These are phyloP conservation scores for Nesidiocoris tenuis DNA, from an alignment of 2,888 invertebrate genomes.

Conservation along the genomic window DNA sequence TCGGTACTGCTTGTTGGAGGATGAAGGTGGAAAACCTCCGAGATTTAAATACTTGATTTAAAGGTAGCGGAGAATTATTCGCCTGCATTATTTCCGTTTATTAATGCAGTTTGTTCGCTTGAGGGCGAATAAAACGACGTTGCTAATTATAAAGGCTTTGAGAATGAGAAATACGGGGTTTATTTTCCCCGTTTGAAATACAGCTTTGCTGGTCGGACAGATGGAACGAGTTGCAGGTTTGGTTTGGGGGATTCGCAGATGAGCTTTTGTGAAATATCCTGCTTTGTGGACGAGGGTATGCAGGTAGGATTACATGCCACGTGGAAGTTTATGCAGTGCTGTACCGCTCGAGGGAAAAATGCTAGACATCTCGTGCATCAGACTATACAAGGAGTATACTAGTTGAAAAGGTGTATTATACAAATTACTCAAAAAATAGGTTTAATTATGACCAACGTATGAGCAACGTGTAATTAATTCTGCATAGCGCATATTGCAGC, in stretches of 20 bases:
- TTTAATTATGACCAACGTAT: too few species aligned
- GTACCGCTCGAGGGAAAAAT: too few species aligned
- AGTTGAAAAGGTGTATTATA: too few species aligned
- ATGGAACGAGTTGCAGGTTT: not conserved
- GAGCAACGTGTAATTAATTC: too few species aligned
- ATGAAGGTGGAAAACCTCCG: not conserved
- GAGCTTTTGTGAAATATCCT: not conserved
- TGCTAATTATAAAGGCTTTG: slow-evolving; percentile 1
- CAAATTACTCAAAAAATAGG: too few species aligned
- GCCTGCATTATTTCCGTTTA: slow-evolving; percentile 9
- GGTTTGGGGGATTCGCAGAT: not conserved
- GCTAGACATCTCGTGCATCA: too few species aligned
- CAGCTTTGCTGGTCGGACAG: not conserved
- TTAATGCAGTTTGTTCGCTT: slow-evolving; percentile 3
- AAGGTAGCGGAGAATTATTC: not conserved
- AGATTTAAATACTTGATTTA: slow-evolving; percentile 16
- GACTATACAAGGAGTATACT: too few species aligned
- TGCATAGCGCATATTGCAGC: too few species aligned
- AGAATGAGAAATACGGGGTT: not conserved
- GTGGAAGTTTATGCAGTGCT: too few species aligned
- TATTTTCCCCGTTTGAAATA: not conserved
- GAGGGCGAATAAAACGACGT: slow-evolving; percentile 8
- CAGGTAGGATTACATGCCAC: too few species aligned
- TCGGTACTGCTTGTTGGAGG: not conserved
- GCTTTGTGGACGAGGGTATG: too few species aligned